Conservation (phyloP, 2,113 vertebrate genomes). For the Pleuronectes platessa region DNA sequence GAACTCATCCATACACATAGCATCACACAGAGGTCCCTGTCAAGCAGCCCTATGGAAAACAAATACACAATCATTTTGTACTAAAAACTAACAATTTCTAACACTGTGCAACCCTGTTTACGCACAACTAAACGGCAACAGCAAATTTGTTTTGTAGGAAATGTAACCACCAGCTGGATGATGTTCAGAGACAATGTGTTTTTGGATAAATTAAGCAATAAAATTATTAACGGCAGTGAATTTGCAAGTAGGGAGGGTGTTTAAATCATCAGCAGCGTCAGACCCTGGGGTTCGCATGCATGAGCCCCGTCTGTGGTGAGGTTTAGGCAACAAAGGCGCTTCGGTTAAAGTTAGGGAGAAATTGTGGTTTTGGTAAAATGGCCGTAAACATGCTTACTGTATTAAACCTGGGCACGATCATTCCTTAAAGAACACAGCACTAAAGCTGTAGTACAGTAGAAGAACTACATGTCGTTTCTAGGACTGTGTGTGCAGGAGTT, state of each 20-base stretch:
- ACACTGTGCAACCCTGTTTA: neutral
- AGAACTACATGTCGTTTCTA: too few species aligned
- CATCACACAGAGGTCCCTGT: slow-evolving; percentile 29
- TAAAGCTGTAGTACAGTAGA: too few species aligned
- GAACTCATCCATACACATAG: slow-evolving; percentile 44
- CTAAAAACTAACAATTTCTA: slow-evolving; percentile 16
- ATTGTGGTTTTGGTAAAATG: neutral
- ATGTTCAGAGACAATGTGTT: neutral
- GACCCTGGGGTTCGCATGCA: neutral
- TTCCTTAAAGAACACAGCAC: neutral
- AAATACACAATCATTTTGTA: slow-evolving; percentile 31
- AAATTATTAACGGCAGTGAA: neutral
- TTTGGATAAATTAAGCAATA: neutral
- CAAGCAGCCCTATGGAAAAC: slow-evolving; percentile 24
- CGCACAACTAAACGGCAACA: neutral
- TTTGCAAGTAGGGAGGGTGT: neutral
- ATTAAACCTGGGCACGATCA: neutral
- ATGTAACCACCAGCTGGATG: neutral
- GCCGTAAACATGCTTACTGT: neutral
- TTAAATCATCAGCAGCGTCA: neutral
- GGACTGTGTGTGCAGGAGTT: too few species aligned
- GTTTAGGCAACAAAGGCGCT: neutral
- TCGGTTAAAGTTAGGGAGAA: neutral
- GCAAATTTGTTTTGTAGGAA: neutral
- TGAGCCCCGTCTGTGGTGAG: neutral